phyloP scores from a whole-genome alignment of 1,140 invertebrate species.

The Atta texana region DNA sequence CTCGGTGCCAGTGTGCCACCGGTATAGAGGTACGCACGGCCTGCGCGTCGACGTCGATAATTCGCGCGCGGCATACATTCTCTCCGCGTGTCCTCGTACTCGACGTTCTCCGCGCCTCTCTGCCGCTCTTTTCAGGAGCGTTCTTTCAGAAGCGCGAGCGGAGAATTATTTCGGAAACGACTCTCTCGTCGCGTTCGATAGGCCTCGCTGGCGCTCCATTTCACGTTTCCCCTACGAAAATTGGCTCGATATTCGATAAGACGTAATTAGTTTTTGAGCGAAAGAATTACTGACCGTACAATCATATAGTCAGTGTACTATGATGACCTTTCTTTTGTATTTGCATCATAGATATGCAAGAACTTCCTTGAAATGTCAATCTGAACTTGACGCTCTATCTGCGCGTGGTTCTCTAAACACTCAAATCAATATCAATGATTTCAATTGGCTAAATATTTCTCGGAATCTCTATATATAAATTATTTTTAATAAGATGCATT shows the following conservation, averaged over 20 bases:
- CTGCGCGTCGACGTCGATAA: conserved; percentile 76
- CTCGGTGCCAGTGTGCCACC: conserved; percentile 34
- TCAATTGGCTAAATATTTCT: not conserved
- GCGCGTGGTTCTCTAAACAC: not conserved
- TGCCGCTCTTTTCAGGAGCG: not conserved
- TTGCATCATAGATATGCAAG: not conserved
- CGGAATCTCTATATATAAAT: not conserved
- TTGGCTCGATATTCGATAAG: not conserved
- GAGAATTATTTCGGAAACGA: not conserved
- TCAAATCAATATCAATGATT: not conserved
- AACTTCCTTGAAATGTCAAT: not conserved
- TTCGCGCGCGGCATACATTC: conserved; percentile 70
- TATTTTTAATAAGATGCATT: not conserved
- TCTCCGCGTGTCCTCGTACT: conserved; percentile 61
- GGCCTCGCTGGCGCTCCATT: not conserved
- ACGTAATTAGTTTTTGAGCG: not conserved
- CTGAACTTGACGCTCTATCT: not conserved
- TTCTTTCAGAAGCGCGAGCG: not conserved
- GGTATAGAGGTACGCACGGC: conserved; percentile 68
- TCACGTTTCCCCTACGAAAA: not conserved
- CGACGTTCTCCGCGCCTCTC: conserved; percentile 57
- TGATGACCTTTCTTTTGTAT: not conserved
- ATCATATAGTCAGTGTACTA: not conserved
- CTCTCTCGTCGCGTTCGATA: not conserved
- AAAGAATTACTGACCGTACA: not conserved